These are phyloP conservation scores for Ceyx margarethae DNA, from an alignment of 2,113 vertebrate species.

Conservation along the genomic window DNA sequence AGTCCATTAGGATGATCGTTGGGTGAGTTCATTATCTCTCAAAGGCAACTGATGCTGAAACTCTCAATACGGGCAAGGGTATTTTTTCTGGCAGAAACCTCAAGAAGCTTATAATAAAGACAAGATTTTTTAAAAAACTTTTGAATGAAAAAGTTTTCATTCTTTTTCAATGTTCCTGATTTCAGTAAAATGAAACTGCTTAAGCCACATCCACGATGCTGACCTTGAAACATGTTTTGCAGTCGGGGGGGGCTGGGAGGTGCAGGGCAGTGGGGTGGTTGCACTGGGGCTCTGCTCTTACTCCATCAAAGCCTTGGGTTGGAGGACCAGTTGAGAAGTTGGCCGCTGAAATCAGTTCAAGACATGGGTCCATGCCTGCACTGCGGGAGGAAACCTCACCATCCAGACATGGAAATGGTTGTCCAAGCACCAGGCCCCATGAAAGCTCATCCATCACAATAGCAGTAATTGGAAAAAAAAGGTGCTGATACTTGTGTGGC, in stretches of 20 bases:
- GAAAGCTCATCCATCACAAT: background rate
- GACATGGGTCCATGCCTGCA: background rate
- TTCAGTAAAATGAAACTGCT: background rate
- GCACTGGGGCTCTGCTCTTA: background rate
- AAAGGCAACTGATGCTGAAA: background rate
- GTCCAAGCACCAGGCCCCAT: background rate
- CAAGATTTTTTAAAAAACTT: background rate
- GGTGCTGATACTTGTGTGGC: too few species aligned
- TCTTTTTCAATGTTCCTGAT: background rate
- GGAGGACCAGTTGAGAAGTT: background rate
- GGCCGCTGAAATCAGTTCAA: background rate
- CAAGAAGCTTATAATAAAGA: background rate
- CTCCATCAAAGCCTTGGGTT: background rate
- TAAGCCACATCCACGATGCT: too few species aligned
- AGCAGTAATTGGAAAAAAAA: background rate
- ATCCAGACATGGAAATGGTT: accelerated
- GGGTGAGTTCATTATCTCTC: background rate
- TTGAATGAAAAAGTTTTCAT: background rate
- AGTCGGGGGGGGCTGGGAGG: background rate
- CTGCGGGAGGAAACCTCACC: accelerated
- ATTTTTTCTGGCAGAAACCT: background rate
- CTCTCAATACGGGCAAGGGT: background rate
- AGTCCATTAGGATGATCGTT: background rate
- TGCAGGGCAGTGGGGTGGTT: background rate
- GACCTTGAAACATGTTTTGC: background rate